A percentile compares a stretch with the other conserved stretches of the same genome.
Evolutionary conservation across 2,113 vertebrate genomes (phyloP).

Genomic region (Pteruthius melanotis): DNA sequence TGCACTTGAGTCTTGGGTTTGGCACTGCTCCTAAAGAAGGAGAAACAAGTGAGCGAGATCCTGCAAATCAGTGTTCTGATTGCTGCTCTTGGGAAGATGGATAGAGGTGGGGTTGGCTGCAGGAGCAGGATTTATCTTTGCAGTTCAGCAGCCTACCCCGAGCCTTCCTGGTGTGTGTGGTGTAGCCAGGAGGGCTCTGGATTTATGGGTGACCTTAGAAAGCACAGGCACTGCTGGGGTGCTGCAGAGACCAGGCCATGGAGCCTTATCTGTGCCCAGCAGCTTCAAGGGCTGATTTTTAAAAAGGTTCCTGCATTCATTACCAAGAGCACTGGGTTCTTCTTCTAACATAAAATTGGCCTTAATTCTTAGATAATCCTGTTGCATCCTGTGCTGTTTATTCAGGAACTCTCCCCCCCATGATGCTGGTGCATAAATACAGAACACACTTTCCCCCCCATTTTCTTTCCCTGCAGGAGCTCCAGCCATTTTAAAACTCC

Average conservation of each 20-base stretch:
- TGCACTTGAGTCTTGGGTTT: neutral
- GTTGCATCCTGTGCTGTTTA: neutral
- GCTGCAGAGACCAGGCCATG: neutral
- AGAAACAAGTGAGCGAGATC: neutral
- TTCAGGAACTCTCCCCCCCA: neutral
- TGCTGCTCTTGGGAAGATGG: neutral
- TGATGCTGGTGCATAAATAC: neutral
- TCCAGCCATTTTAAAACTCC: neutral
- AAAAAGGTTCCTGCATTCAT: neutral
- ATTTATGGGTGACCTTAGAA: conserved; percentile 10
- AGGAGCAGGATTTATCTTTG: conserved; percentile 9
- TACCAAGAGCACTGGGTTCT: neutral
- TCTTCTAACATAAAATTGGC: neutral
- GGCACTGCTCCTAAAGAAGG: neutral
- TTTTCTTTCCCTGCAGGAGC: neutral
- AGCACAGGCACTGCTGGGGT: neutral
- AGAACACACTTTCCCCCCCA: neutral
- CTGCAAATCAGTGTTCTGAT: neutral
- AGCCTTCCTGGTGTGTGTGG: neutral
- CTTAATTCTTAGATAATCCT: neutral
- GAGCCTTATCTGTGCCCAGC: neutral
- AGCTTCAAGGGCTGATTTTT: neutral
- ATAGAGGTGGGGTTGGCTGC: neutral
- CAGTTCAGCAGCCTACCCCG: neutral
- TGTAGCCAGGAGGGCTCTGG: neutral